Conservation (phyloP, 2,113 vertebrate species). For the cat (Felis catus) region F.catus_Fca126_mat1.0 CM031421.1:24548001-24548500, state of each 20-base stretch:
- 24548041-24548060: background rate
- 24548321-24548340: no score
- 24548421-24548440: background rate
- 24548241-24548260: no score
- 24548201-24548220: no score
- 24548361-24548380: background rate
- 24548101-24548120: background rate
- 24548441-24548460: background rate
- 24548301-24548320: no score
- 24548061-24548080: background rate
- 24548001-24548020: background rate
- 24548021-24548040: slow-evolving; percentile 12
- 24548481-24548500: background rate
- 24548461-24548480: background rate
- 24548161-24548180: no score
- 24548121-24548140: background rate
- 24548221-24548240: no score
- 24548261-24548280: no score
- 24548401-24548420: background rate
- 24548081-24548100: background rate
- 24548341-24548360: no score
- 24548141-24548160: background rate
- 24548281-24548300: no score
- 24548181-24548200: no score
- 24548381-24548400: background rate